phyloP scores from a whole-genome alignment of 2,888 invertebrate genomes.

The Spilosoma lubricipeda region DNA sequence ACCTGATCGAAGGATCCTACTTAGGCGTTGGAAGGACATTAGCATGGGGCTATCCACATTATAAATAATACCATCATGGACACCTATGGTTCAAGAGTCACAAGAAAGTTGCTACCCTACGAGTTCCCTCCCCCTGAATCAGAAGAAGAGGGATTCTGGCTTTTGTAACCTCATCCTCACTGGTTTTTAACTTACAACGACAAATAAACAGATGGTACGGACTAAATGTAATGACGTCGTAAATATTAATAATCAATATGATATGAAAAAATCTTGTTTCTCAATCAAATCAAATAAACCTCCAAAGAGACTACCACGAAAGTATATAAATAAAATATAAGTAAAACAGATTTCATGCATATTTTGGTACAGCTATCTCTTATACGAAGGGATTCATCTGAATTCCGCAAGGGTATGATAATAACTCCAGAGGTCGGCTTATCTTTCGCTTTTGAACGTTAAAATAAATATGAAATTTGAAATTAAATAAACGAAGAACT shows the following conservation, averaged over 20 bases:
- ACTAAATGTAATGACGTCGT: too few relatives aligned
- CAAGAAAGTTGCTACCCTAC: too few relatives aligned
- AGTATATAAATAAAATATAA: constrained; percentile 1
- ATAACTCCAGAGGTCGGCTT: background rate
- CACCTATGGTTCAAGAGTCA: too few relatives aligned
- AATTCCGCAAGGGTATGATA: constrained; percentile 10
- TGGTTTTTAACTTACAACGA: too few relatives aligned
- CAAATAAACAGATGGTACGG: too few relatives aligned
- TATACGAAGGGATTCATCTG: constrained; percentile 22
- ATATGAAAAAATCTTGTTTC: background rate
- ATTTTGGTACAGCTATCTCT: constrained; percentile 30
- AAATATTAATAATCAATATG: background rate
- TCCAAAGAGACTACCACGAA: background rate
- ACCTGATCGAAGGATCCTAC: too few relatives aligned
- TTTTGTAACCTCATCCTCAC: too few relatives aligned
- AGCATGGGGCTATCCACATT: too few relatives aligned
- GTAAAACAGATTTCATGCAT: constrained; percentile 8
- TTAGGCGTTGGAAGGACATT: too few relatives aligned
- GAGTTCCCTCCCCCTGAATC: too few relatives aligned
- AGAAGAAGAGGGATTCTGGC: too few relatives aligned
- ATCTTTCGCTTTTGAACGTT: background rate
- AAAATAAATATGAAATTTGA: background rate
- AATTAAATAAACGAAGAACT: background rate
- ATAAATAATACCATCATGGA: too few relatives aligned
- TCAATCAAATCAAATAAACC: constrained; percentile 4